Evolutionary conservation across 2,797 vertebrate genomes (phyloP), one percentile per base, ranked within the genome.

Genomic region (Phalanger gymnotis): DNA sequence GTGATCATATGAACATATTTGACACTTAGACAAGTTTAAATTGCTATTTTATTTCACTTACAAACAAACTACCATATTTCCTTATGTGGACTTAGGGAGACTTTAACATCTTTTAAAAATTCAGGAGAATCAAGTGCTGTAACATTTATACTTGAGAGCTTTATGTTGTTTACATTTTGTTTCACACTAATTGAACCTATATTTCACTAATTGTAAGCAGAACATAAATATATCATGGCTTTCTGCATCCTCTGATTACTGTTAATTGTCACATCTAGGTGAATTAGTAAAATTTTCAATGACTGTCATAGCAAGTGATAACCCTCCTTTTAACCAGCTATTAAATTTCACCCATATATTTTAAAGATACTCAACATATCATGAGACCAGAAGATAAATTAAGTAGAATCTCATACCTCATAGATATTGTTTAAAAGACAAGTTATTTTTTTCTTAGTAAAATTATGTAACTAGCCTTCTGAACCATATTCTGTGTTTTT

Each of bases 1-100:
- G 97, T 98, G 98, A 98, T 98, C 97, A 98, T 98, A 98, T 99
- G 98, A 99, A 98, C 98, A 98, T 99, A 98, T 98, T 98, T 99
- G 98, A 99, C 98, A 98, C 97, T 98, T 99, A 98, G n/a, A n/a
- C n/a, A n/a, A 98, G 98, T 98, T 98, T 98, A 96, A 98, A 93
- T 98, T 98, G 97, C 94, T 98, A 90, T 98, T 98, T 98, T 98
- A 98, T 98, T 98, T 98, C 98, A 98, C 98, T 98, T 97, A 97
- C 98, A 95, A 98, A 97, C 97, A 98, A 97, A 97, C 98, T 98
- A 95, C 96, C 94, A 92, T 96, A 93, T 98, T 98, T 98, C 97
- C 98, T 98, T 97, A 95, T 98, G 98, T 98, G 96, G 95, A 98
- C 98, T 98, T 98, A 98, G 97, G 28, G 97, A 97, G 97, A 96